These are phyloP conservation scores for Tauraco hartlaubi DNA, from an alignment of 2,797 vertebrate genomes.

Conservation along the genomic window DNA sequence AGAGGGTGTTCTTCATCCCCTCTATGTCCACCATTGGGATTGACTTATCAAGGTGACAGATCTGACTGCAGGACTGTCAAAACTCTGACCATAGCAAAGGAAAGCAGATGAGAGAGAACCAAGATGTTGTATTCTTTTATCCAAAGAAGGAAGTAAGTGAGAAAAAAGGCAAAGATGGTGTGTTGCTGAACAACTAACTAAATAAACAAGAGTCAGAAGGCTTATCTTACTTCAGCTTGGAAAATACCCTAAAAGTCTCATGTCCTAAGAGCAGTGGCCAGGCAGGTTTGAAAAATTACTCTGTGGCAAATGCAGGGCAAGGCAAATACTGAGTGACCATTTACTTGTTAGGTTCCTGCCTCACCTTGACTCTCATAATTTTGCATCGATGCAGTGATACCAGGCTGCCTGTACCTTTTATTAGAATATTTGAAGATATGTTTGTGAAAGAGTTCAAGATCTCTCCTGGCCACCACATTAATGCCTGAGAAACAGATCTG, in stretches of 20 bases:
- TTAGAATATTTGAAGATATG: not conserved
- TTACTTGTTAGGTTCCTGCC: not conserved
- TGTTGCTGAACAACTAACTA: not conserved
- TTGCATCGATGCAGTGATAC: not conserved
- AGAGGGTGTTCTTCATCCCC: not conserved
- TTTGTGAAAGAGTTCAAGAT: not conserved
- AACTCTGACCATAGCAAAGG: not conserved
- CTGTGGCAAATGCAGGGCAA: not conserved
- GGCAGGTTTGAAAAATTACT: not conserved
- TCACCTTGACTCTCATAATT: not conserved
- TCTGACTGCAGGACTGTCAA: not conserved
- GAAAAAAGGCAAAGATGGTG: accelerated
- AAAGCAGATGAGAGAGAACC: not conserved
- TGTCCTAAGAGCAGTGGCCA: not conserved
- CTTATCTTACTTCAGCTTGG: not conserved
- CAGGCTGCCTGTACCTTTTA: not conserved
- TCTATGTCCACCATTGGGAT: not conserved
- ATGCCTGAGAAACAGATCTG: not conserved
- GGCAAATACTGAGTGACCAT: not conserved
- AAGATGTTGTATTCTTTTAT: not conserved
- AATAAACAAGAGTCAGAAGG: not conserved
- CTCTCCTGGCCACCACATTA: not conserved
- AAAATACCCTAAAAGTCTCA: not conserved
- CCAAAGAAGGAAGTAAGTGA: not conserved
- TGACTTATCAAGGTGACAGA: not conserved